These are phyloP conservation scores for Pantala flavescens DNA, from an alignment of 1,140 invertebrate species.

Conservation along the genomic window DNA sequence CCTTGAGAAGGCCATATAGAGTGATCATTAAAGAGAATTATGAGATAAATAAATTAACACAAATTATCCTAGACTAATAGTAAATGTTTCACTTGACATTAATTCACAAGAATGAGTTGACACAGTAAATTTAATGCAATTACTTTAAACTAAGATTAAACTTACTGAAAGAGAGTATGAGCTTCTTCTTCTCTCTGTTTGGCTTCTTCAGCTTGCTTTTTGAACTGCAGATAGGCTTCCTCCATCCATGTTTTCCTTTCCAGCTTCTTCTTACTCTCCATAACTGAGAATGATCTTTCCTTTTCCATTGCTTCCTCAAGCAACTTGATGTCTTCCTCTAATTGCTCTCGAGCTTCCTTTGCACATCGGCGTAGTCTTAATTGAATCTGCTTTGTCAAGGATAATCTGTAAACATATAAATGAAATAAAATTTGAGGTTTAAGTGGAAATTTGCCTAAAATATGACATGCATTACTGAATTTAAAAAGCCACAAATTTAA, in stretches of 20 bases:
- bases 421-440: neutral
- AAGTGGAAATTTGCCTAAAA: neutral
- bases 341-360: neutral
- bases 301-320: neutral
- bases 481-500: too few species aligned
- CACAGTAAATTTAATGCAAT: too few species aligned
- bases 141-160: too few species aligned
- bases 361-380: neutral
- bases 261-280: neutral
- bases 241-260: neutral
- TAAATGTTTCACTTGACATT: too few species aligned
- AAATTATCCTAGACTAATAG: too few species aligned
- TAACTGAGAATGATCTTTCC: neutral
- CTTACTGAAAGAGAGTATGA: neutral
- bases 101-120: too few species aligned
- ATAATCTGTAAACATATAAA: neutral
- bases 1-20: too few species aligned
- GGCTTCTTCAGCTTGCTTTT: neutral
- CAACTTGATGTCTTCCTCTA: neutral
- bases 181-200: neutral
- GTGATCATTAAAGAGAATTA: too few species aligned
- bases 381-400: neutral
- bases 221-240: neutral
- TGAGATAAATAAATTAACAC: too few species aligned
- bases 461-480: too few species aligned